Conservation (phyloP, 2,888 invertebrate genomes). For the Conomelus anceps region DNA sequence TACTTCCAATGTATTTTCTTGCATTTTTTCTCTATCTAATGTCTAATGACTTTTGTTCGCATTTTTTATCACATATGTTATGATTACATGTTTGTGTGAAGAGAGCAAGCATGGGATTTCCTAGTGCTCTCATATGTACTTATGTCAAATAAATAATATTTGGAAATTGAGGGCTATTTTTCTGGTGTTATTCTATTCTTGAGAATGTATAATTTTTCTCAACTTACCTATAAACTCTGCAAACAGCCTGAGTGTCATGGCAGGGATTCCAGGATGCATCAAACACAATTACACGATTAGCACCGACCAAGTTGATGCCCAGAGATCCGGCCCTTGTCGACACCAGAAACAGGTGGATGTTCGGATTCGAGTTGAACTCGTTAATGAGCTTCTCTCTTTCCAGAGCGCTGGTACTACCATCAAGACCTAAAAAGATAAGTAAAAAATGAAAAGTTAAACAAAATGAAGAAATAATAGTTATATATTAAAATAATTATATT, state of each 20-base stretch:
- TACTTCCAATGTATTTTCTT: too few relatives aligned
- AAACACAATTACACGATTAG: constrained; percentile 93
- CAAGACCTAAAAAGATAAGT: constrained; percentile 58
- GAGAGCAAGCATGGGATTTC: too few relatives aligned
- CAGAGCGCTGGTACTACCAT: constrained; percentile 89
- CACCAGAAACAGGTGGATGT: constrained; percentile 85
- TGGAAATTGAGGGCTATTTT: too few relatives aligned
- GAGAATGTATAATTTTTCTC: neutral
- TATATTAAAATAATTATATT: neutral
- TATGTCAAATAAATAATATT: too few relatives aligned
- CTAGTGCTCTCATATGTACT: too few relatives aligned
- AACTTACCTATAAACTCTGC: constrained; percentile 72
- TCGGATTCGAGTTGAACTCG: constrained; percentile 85
- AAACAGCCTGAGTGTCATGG: constrained; percentile 96
- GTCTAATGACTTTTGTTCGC: too few relatives aligned
- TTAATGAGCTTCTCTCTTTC: constrained; percentile 95
- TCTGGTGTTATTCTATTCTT: too few relatives aligned
- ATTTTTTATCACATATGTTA: too few relatives aligned
- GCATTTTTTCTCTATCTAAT: too few relatives aligned
- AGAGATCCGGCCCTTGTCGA: constrained; percentile 94
- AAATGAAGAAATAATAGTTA: neutral
- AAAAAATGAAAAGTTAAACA: neutral
- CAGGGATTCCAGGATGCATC: constrained; percentile 99
- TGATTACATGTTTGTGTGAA: too few relatives aligned
- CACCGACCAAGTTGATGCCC: constrained; percentile 95